phyloP scores from a whole-genome alignment of 2,888 invertebrate species.

The Onthophagus sagittarius region DNA sequence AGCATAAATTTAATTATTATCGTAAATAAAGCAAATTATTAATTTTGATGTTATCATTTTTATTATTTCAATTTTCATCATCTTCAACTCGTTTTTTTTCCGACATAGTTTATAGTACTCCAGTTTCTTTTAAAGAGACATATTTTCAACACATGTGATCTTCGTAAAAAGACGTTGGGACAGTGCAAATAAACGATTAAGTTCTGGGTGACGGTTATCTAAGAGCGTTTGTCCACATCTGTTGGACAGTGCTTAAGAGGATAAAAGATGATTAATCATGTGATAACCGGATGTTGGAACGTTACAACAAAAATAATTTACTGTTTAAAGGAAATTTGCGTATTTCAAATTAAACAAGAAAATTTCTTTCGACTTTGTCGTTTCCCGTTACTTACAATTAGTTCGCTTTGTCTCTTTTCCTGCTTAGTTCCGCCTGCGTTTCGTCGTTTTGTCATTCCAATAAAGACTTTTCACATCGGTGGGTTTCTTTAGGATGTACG shows the following conservation, averaged over 20 bases:
- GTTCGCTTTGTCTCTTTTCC: conserved; percentile 20
- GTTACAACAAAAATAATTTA: neutral
- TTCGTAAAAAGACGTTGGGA: neutral
- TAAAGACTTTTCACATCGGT: neutral
- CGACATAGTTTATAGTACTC: too few relatives aligned
- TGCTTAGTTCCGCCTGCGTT: conserved; percentile 26
- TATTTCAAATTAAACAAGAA: neutral
- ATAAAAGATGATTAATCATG: neutral
- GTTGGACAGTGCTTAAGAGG: neutral
- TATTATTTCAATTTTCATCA: too few relatives aligned
- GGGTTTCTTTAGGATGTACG: conserved; percentile 7
- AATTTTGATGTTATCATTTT: too few relatives aligned
- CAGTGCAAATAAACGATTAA: neutral
- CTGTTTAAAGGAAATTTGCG: neutral
- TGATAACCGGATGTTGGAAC: neutral
- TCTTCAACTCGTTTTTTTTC: too few relatives aligned
- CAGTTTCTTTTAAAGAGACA: neutral
- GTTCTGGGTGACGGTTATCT: neutral
- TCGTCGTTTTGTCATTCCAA: conserved; percentile 1
- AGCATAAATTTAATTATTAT: too few relatives aligned
- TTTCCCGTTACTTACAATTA: conserved; percentile 18
- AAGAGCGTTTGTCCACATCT: neutral
- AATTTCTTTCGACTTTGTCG: neutral
- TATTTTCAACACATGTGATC: neutral
- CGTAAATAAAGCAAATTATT: too few relatives aligned